Evolutionary conservation across 2,113 vertebrate genomes (phyloP).

Genomic region (Vombatus ursinus): DNA sequence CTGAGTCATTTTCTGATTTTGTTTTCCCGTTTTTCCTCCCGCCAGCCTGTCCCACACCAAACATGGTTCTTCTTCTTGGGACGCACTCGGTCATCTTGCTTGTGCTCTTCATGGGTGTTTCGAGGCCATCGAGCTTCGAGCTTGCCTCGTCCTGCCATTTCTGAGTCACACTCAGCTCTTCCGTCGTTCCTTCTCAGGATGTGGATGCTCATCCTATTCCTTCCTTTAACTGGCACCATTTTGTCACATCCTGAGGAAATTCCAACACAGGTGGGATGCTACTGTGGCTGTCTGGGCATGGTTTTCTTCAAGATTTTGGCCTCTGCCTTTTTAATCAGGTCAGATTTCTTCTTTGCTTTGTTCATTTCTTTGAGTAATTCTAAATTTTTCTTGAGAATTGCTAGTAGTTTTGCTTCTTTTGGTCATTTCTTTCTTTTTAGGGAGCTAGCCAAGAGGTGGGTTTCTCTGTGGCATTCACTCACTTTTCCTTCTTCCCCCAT

Average conservation of each 20-base stretch:
- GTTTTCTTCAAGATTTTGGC: neutral
- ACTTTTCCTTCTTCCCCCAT: neutral
- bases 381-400: neutral
- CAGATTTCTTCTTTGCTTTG: neutral
- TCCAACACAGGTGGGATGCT: neutral
- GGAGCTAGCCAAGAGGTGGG: neutral
- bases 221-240: neutral
- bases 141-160: neutral
- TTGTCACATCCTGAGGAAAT: neutral
- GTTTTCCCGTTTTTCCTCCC: neutral
- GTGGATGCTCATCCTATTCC: neutral
- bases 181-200: neutral
- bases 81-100: rapidly evolving
- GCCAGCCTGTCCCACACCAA: neutral
- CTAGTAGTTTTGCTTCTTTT: neutral
- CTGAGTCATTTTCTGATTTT: neutral
- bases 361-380: neutral
- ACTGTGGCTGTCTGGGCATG: neutral
- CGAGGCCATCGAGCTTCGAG: neutral
- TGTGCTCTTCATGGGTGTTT: neutral
- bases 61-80: neutral
- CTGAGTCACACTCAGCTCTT: neutral
- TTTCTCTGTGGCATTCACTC: neutral
- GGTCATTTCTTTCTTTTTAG: neutral
- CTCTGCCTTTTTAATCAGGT: neutral